These are phyloP conservation scores for Oncorhynchus tshawytscha DNA, from an alignment of 2,113 vertebrate genomes.

Conservation along the genomic window DNA sequence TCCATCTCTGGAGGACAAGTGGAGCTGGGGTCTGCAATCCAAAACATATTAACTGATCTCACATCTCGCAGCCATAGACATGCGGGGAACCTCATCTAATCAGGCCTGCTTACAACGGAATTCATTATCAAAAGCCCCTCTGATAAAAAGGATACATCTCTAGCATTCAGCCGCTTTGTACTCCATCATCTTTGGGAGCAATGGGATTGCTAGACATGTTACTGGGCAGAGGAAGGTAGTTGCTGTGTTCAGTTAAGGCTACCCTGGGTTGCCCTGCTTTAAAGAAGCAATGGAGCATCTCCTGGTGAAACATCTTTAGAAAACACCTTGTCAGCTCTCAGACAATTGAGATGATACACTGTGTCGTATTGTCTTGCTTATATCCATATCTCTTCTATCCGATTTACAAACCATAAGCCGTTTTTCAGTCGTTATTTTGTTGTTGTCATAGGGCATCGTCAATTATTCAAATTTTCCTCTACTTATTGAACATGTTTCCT, in stretches of 20 bases:
- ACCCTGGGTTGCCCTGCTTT: not conserved
- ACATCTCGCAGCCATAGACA: slow-evolving; percentile 27
- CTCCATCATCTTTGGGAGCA: slow-evolving; percentile 37
- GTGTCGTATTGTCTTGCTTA: no score
- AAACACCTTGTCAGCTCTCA: not conserved
- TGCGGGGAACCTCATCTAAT: slow-evolving; percentile 40
- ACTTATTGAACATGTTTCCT: slow-evolving; percentile 77
- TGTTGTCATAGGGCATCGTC: slow-evolving; percentile 53
- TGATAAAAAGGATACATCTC: slow-evolving; percentile 2
- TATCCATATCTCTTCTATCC: not conserved
- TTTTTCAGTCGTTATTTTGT: slow-evolving; percentile 18
- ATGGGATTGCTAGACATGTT: not conserved
- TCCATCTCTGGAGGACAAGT: slow-evolving; percentile 15
- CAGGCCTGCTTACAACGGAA: slow-evolving; percentile 37
- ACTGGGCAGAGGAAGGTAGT: not conserved
- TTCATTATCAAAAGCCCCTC: slow-evolving; percentile 44
- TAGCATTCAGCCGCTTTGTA: slow-evolving; percentile 39
- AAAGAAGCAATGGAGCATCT: not conserved
- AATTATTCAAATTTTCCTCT: slow-evolving; percentile 71
- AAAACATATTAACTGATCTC: slow-evolving; percentile 20
- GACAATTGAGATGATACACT: no score
- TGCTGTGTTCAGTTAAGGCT: no score
- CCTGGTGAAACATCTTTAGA: not conserved
- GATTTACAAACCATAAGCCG: not conserved
- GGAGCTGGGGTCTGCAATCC: slow-evolving; percentile 11